Evolutionary conservation across 2,113 vertebrate species (phyloP).

Genomic region (Dromas ardeola): DNA sequence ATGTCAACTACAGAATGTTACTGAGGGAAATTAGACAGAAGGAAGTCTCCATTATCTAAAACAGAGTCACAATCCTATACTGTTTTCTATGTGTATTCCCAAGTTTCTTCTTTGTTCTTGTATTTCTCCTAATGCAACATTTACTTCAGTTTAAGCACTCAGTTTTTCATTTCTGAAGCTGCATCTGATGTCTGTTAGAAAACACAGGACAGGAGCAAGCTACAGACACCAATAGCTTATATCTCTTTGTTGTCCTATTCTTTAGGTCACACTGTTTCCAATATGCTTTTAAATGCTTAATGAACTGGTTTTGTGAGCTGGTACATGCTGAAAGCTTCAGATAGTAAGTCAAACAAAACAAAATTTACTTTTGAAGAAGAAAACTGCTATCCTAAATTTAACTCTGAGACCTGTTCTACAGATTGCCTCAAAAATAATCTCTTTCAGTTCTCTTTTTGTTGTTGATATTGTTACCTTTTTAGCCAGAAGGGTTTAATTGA

Average conservation of each 20-base stretch:
- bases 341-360: constrained; percentile 18
- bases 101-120: not conserved
- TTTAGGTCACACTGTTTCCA: not conserved
- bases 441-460: constrained; percentile 4
- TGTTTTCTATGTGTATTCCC: not conserved
- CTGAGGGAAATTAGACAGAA: not conserved
- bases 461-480: constrained; percentile 40
- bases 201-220: not conserved
- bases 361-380: constrained; percentile 31
- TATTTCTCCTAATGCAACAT: not conserved
- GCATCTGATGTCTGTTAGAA: not conserved
- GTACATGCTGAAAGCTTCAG: not conserved
- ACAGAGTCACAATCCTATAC: not conserved
- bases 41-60: not conserved
- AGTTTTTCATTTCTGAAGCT: not conserved
- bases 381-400: not conserved
- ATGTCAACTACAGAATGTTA: not conserved
- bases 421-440: not conserved
- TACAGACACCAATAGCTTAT: not conserved
- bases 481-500: constrained; percentile 61
- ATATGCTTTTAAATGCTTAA: constrained; percentile 24
- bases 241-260: not conserved
- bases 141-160: not conserved
- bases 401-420: not conserved
- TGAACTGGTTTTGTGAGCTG: not conserved